phyloP scores from a whole-genome alignment of 1,140 invertebrate genomes.

The Leptoteleia sp. region DNA sequence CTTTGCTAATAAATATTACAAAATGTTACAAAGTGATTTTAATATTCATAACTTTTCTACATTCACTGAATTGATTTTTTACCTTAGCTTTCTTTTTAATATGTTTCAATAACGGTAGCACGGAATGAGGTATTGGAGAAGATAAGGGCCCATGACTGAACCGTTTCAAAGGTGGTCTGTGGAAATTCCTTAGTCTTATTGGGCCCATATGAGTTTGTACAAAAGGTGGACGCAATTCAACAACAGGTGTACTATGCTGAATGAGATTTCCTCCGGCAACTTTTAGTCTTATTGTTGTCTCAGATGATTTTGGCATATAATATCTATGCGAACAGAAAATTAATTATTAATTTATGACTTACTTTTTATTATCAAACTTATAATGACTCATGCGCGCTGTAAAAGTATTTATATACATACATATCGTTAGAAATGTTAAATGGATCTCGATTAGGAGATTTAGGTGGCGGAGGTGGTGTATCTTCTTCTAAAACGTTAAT shows the following conservation, averaged over 20 bases:
- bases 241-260: constrained; percentile 98
- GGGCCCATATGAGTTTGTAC: constrained; percentile 95
- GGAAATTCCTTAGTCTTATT: constrained; percentile 94
- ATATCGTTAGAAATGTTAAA: constrained; percentile 99
- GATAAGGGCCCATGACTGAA: constrained; percentile 92
- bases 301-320: constrained; percentile 94
- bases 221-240: constrained; percentile 96
- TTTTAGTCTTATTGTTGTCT: constrained; percentile 88
- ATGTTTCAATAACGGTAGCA: constrained; percentile 92
- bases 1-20: constrained; percentile 89
- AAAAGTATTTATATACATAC: no score
- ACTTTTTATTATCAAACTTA: no score
- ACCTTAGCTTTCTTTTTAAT: constrained; percentile 96
- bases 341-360: no score
- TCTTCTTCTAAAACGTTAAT: constrained; percentile 96
- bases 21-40: no score
- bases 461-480: constrained; percentile 92
- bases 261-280: constrained; percentile 92
- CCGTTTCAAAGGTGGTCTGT: constrained; percentile 93
- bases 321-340: constrained; percentile 86
- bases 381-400: no score
- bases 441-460: constrained; percentile 95
- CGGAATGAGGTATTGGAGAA: constrained; percentile 86
- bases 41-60: no score
- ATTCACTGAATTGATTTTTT: no score